phyloP scores from a whole-genome alignment of 2,113 vertebrate species.

The Psittacus erithacus region DNA sequence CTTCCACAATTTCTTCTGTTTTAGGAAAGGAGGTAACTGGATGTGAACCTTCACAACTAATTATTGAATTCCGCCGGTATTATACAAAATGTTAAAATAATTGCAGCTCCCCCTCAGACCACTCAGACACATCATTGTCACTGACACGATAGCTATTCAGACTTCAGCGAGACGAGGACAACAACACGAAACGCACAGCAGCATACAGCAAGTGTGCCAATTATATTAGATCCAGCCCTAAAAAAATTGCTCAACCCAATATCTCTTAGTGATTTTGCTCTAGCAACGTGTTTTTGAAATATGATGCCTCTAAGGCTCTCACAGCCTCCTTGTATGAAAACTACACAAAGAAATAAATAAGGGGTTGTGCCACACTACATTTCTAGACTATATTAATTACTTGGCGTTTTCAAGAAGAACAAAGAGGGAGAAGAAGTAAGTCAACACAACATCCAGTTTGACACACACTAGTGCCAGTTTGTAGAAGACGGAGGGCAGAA shows the following conservation, averaged over 20 bases:
- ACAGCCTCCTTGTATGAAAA: neutral
- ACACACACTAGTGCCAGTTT: neutral
- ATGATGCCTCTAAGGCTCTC: neutral
- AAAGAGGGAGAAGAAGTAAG: conserved; percentile 16
- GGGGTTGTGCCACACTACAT: neutral
- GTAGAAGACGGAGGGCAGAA: conserved; percentile 29
- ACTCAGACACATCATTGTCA: neutral
- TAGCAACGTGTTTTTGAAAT: neutral
- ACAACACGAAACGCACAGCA: rapidly evolving
- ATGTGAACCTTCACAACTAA: neutral
- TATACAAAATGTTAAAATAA: conserved; percentile 24
- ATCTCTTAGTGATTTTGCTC: neutral
- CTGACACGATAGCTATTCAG: neutral
- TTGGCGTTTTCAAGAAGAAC: neutral
- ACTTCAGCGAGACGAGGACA: neutral
- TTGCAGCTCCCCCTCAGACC: neutral
- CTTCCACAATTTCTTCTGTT: neutral
- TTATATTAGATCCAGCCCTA: neutral
- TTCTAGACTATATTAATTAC: conserved; percentile 35
- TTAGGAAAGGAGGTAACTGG: neutral
- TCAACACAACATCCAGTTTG: neutral
- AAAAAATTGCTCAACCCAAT: neutral
- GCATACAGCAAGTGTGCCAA: neutral
- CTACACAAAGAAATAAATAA: neutral
- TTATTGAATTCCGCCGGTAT: neutral